Percentiles rank a stretch among this genome's conserved stretches.
phyloP scores from a whole-genome alignment of 2,797 vertebrate species.

The Lepidocolaptes lacrymiger region DNA sequence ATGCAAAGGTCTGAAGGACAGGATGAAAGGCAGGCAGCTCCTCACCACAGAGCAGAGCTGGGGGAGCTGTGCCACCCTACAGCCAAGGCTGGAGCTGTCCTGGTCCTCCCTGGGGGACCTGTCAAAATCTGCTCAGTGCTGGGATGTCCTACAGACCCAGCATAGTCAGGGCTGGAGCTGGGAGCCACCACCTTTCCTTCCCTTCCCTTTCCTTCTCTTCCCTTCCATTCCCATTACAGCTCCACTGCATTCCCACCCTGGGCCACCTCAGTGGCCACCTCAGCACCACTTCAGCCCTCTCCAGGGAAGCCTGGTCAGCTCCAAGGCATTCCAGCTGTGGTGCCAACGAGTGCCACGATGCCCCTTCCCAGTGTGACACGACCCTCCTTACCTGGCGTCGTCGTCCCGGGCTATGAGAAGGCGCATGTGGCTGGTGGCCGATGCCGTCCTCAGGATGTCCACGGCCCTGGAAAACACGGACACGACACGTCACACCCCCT shows the following conservation, averaged over 20 bases:
- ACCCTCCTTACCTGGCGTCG: constrained; percentile 82
- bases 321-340: neutral
- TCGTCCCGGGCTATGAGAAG: constrained; percentile 90
- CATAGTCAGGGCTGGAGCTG: neutral
- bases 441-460: constrained; percentile 87
- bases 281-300: neutral
- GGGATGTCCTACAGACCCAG: rapidly evolving
- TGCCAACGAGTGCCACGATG: rapidly evolving
- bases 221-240: neutral
- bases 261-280: neutral
- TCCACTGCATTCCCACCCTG: neutral
- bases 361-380: rapidly evolving
- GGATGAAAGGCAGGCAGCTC: neutral
- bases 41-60: neutral
- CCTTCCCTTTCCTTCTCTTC: neutral
- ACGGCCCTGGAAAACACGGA: constrained; percentile 80
- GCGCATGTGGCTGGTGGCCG: constrained; percentile 89
- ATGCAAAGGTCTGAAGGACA: neutral
- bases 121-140: neutral
- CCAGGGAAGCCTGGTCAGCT: rapidly evolving
- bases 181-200: neutral
- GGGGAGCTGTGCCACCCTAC: neutral
- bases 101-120: neutral
- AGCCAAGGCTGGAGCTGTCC: neutral
- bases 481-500: rapidly evolving